These are phyloP conservation scores for Caenorhabditis sp. DNA, from an alignment of 2,888 invertebrate genomes.

Conservation along the genomic window DNA sequence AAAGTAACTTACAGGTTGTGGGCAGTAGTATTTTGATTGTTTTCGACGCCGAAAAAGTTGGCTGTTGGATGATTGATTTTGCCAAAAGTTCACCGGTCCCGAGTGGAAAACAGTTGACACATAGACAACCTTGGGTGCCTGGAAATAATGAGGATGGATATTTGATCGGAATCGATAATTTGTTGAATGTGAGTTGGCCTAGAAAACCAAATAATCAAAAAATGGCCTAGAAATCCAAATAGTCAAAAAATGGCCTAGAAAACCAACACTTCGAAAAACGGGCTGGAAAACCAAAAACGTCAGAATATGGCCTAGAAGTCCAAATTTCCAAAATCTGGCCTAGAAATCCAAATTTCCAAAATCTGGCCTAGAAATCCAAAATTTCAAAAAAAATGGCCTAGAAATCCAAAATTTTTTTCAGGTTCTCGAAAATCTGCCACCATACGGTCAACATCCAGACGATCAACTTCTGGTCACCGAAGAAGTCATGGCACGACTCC, in stretches of 20 bases:
- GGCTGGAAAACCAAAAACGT: background rate
- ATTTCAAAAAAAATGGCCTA: no score
- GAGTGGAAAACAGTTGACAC: slow-evolving; percentile 75
- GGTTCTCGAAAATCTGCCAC: slow-evolving; percentile 49
- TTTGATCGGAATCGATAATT: slow-evolving; percentile 87
- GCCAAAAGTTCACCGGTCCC: slow-evolving; percentile 86
- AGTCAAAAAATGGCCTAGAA: background rate
- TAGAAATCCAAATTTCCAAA: no score
- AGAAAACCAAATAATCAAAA: background rate
- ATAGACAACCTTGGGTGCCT: slow-evolving; percentile 83
- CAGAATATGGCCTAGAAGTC: no score
- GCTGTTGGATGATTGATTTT: slow-evolving; percentile 96
- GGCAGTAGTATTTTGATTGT: slow-evolving; percentile 93
- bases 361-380: no score
- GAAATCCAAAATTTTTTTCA: slow-evolving; percentile 12
- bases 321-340: background rate
- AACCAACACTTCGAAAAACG: background rate
- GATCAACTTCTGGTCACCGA: slow-evolving; percentile 42
- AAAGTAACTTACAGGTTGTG: slow-evolving; percentile 77
- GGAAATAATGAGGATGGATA: slow-evolving; percentile 98
- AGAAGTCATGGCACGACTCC: slow-evolving; percentile 40
- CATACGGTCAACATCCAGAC: slow-evolving; percentile 41
- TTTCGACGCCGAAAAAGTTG: slow-evolving; percentile 86
- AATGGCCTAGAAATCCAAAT: background rate
- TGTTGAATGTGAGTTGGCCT: slow-evolving; percentile 76